Evolutionary conservation across 2,113 vertebrate species (phyloP).

Genomic region (Holacanthus passer): DNA sequence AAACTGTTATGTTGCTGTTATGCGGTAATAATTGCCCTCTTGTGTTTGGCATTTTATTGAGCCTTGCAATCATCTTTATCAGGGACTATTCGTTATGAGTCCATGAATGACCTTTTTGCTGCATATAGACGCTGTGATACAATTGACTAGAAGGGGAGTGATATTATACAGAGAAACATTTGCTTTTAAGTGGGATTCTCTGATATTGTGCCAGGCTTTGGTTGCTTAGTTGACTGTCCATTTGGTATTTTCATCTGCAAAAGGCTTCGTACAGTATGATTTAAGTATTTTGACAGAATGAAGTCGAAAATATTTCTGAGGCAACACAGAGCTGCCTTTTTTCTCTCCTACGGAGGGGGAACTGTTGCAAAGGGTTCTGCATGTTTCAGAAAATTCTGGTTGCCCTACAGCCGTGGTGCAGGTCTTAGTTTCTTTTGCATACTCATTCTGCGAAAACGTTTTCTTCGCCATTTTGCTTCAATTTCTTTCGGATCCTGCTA

Average conservation of each 20-base stretch:
- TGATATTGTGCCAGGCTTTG: slow-evolving; percentile 6
- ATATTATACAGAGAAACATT: slow-evolving; percentile 7
- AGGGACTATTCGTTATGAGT: slow-evolving; percentile 4
- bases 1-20: background rate
- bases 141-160: background rate
- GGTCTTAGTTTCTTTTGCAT: slow-evolving; percentile 43
- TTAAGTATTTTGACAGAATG: slow-evolving; percentile 58
- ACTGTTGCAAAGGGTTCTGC: slow-evolving; percentile 53
- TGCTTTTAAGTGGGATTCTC: background rate
- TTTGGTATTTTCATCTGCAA: slow-evolving; percentile 41
- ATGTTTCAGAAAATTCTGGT: slow-evolving; percentile 53
- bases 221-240: slow-evolving; percentile 33
- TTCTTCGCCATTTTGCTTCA: slow-evolving; percentile 25
- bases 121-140: background rate
- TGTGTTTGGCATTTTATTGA: slow-evolving; percentile 17
- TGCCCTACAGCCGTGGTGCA: slow-evolving; percentile 24
- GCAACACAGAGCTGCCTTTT: slow-evolving; percentile 54
- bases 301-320: slow-evolving; percentile 50
- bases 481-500: slow-evolving; percentile 17
- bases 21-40: slow-evolving; percentile 23
- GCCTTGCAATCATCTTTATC: slow-evolving; percentile 41
- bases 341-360: slow-evolving; percentile 32
- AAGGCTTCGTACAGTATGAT: slow-evolving; percentile 26
- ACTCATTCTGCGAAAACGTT: slow-evolving; percentile 36
- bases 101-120: slow-evolving; percentile 40